Base-by-base conservation (phyloP, 2,888 invertebrate species). In the Apodemia hepburni region DNA sequence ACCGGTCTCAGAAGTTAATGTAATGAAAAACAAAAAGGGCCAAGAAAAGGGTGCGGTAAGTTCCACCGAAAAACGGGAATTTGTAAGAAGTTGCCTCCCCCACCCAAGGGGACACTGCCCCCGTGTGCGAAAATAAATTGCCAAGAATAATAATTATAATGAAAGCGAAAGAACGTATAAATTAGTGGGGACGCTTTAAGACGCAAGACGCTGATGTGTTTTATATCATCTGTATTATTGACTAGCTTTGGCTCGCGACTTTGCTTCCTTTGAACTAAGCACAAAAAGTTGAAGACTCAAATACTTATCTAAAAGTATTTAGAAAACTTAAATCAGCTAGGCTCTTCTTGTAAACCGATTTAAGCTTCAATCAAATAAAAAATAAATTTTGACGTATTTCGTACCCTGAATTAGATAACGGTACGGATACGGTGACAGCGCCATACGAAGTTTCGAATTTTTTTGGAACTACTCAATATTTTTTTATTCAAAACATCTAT, bases 141-240 rank as follows among this genome's bases (percentile, higher is more conserved):
- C 90, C 88, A 90, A 89, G 91, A 91, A 91, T 91, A 90, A 91
- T 91, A 91, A 91, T 91, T 91, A 91, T 91, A 91, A 91, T 89
- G 90, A 91, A 91, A 89, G 89, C 87, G 90, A 91, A 91, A 91
- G 90, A 90, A 90, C 89, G 89, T 88, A 91, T 91, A 91, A 91
- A 91, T 91, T 91, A 90, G 88, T 90, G 86, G 90, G 90, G 90
- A 89, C 87, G 87, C 80, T 77, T 81, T 77, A 79, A 84, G 86
- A 80, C 79, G 81, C 60, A 49, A 61, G 62, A 61, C 59, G 61
- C 65, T 62, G 61, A 64, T 68, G 69, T 67, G 69, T 64, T 65
- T 65, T 65, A 58, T 59, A 61, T 62, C 54, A 54, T 29, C 22
- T 29, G 8, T 57, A 8, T 27, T 27, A 29, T 57, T 29, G 27